phyloP scores from a whole-genome alignment of 2,888 invertebrate genomes.

The Trileptium ribeirensis region DNA sequence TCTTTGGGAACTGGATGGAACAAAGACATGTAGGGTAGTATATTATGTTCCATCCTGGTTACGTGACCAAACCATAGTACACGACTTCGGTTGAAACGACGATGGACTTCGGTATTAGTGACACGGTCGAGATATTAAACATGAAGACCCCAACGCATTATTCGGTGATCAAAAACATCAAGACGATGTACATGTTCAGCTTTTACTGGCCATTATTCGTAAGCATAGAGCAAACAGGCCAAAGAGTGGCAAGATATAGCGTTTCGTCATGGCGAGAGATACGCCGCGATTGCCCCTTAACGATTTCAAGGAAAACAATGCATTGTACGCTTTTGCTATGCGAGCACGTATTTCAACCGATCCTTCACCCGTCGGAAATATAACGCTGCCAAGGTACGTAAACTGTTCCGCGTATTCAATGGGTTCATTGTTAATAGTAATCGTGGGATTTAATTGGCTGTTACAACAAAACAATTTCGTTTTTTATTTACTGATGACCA shows the following conservation, averaged over 20 bases:
- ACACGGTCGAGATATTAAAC: not conserved
- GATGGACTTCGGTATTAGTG: slow-evolving; percentile 1
- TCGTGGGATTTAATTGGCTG: not conserved
- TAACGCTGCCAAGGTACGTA: not conserved
- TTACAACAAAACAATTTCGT: not conserved
- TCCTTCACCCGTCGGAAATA: not conserved
- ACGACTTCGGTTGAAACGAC: not conserved
- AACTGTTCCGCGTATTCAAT: not conserved
- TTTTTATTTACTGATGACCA: not conserved
- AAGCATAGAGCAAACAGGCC: not conserved
- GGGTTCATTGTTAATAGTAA: not conserved
- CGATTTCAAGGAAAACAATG: not conserved
- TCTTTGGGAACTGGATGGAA: not conserved
- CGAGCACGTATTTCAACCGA: not conserved
- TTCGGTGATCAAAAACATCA: not conserved
- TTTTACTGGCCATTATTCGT: not conserved
- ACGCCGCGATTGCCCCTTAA: not conserved
- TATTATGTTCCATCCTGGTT: not conserved
- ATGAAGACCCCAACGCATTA: not conserved
- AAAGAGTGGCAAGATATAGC: not conserved
- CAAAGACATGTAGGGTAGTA: not conserved
- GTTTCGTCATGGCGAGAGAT: not conserved
- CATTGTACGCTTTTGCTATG: not conserved
- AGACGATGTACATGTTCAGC: not conserved
- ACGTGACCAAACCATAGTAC: not conserved